Percentiles rank a stretch among this genome's conserved stretches.
Conservation (phyloP, 2,113 vertebrate species). For the Eretmochelys imbricata region DNA sequence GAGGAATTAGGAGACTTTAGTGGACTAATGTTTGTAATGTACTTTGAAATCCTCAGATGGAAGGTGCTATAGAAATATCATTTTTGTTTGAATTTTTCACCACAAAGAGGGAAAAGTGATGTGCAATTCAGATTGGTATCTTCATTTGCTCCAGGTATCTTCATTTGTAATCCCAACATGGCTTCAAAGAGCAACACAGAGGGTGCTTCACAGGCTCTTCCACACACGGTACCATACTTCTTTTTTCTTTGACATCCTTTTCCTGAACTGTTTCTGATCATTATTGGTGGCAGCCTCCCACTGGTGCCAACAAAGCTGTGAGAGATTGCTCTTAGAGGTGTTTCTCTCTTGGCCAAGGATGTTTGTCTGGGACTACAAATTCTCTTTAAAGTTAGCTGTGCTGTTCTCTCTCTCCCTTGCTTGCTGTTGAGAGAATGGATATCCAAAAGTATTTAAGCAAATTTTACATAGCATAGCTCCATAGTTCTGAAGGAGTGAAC, state of each 20-base stretch:
- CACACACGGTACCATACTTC: constrained; percentile 84
- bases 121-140: not conserved
- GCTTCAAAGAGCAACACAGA: constrained; percentile 77
- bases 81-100: not conserved
- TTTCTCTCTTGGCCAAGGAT: not conserved
- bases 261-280: not conserved
- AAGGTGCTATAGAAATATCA: not conserved
- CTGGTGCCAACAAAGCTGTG: not conserved
- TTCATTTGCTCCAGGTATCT: constrained; percentile 76
- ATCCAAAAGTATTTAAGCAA: not conserved
- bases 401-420: not conserved
- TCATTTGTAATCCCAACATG: constrained; percentile 80
- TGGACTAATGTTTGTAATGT: not conserved
- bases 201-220: constrained; percentile 82
- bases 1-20: not conserved
- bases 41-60: not conserved
- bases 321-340: not conserved
- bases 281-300: not conserved
- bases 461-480: constrained; percentile 1
- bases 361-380: not conserved
- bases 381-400: not conserved
- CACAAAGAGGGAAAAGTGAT: rapidly evolving
- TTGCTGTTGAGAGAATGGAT: not conserved
- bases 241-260: not conserved
- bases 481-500: not conserved